Base-by-base conservation (phyloP, 2,888 invertebrate genomes). In the Agriopis leucophaearia region DNA sequence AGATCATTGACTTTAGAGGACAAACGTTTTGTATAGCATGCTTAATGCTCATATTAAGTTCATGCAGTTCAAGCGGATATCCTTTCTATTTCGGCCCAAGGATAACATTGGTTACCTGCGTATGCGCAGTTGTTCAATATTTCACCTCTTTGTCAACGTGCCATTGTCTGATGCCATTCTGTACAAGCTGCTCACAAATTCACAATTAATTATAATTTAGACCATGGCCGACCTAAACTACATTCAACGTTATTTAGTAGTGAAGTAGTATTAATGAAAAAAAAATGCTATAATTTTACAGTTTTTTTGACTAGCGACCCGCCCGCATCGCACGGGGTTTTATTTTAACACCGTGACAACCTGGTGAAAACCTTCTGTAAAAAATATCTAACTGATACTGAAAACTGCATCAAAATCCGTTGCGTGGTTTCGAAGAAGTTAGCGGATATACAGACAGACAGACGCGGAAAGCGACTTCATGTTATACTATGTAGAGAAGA, bases 71-170 rank as follows among this genome's bases (percentile, higher is more conserved):
- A 87, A 89, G 86, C 91, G 92, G 92, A 93, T 92, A 90, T 92
- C 92, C 92, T 91, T 92, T 91, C 91, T 87, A 90, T 88, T 88
- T 88, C 76, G 82, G 88, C 83, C 85, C 91, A 92, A 91, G 92
- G 92, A 89, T 89, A 90, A 89, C 86, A 87, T 80, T 80, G 82
- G 81, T 82, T 82, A 84, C 85, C 82, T 84, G 85, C 77, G 78
- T 83, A 78, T 84, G 84, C 78, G 77, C 83, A 78, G 77, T 81
- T 78, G 80, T 80, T 80, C 77, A 84, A 86, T 85, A 85, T 84
- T 84, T 85, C 83, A 83, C 79, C 78, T 81, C 82, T 82, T 88
- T 88, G 86, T 87, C 85, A 85, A 80, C 78, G 69, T 74, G 75
- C 64, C 71, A 75, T 75, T 73, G 73, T 73, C 70, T 66, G 70